phyloP scores from a whole-genome alignment of 2,888 invertebrate species.

The Reticulitermes lucifugus region DNA sequence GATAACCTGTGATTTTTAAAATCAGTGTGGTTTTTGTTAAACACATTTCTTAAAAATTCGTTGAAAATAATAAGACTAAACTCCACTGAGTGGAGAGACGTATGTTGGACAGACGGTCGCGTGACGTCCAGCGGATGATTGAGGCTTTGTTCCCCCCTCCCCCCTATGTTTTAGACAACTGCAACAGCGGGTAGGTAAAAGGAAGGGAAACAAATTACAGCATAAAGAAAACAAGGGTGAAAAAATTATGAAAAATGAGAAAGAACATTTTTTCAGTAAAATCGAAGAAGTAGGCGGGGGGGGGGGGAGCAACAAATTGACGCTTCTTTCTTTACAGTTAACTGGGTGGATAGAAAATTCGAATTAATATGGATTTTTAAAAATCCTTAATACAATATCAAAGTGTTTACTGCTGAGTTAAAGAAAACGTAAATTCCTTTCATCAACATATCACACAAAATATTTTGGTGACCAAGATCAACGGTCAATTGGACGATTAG shows the following conservation, averaged over 20 bases:
- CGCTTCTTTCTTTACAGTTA: neutral
- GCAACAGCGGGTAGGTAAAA: neutral
- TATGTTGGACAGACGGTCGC: neutral
- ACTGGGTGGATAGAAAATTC: neutral
- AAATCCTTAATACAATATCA: neutral
- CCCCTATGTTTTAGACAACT: neutral
- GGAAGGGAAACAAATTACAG: constrained; percentile 19
- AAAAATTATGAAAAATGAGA: constrained; percentile 11
- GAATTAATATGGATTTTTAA: neutral
- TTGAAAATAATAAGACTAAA: neutral
- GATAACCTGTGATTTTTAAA: neutral
- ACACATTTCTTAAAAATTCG: neutral
- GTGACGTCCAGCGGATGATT: constrained; percentile 1
- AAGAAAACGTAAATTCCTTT: neutral
- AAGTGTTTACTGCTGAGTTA: neutral
- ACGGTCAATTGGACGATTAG: too few relatives aligned
- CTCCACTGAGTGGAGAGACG: neutral
- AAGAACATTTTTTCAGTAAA: neutral
- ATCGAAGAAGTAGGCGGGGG: neutral
- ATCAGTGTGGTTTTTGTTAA: neutral
- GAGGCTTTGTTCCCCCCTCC: neutral
- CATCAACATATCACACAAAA: neutral
- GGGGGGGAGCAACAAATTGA: neutral
- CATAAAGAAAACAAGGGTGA: neutral
- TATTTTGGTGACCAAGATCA: too few relatives aligned